Evolutionary conservation across 2,797 vertebrate species (phyloP).

Genomic region (Galagoides demidoff): DNA sequence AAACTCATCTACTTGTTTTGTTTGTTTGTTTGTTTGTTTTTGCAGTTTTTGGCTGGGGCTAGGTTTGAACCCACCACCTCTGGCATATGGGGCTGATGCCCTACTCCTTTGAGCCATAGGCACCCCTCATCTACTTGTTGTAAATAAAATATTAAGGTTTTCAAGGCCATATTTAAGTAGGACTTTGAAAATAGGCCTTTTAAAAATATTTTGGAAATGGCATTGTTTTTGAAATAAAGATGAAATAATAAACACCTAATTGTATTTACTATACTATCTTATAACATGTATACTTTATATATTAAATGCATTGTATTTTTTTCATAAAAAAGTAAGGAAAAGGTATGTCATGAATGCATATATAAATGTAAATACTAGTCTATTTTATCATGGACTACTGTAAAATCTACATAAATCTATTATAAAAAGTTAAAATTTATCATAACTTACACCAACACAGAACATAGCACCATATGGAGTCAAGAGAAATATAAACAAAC

Average conservation of each 20-base stretch:
- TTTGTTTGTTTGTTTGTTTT: no score
- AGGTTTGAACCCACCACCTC: no score
- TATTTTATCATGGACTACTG: background rate
- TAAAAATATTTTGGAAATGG: constrained; percentile 73
- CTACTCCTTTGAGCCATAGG: no score
- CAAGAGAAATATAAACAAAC: background rate
- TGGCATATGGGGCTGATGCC: no score
- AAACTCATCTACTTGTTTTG: constrained; percentile 50
- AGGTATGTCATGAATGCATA: background rate
- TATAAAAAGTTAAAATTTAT: background rate
- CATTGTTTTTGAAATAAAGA: constrained; percentile 77
- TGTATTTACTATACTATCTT: constrained; percentile 59
- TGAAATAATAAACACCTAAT: constrained; percentile 55
- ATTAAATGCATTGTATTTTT: constrained; percentile 46
- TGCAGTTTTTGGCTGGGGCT: no score
- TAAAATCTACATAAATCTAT: background rate
- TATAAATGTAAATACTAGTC: background rate
- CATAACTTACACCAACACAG: background rate
- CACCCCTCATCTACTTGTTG: constrained; percentile 48
- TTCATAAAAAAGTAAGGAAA: background rate
- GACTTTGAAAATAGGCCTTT: constrained; percentile 62
- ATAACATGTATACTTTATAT: constrained; percentile 51
- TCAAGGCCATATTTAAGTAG: constrained; percentile 74
- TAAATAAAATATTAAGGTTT: constrained; percentile 71
- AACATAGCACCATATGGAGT: background rate